phyloP scores from a whole-genome alignment of 1,140 invertebrate genomes.

The Micrasema minimum region DNA sequence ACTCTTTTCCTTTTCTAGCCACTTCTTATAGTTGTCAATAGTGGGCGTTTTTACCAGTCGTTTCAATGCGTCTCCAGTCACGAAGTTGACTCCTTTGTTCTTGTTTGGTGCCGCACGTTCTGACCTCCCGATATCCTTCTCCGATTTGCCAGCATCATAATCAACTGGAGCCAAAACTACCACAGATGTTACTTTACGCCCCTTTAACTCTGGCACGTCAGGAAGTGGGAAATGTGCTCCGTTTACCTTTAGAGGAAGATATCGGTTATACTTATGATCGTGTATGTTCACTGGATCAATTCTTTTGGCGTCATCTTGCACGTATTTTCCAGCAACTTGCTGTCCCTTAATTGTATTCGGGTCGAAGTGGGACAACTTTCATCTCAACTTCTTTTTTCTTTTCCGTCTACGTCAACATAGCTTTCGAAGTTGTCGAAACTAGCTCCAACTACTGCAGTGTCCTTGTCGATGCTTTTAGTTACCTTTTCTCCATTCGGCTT shows the following conservation, averaged over 20 bases:
- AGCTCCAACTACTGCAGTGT: conserved; percentile 63
- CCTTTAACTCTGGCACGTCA: conserved; percentile 76
- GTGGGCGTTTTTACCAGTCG: conserved; percentile 79
- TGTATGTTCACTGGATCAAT: conserved; percentile 79
- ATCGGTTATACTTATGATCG: conserved; percentile 81
- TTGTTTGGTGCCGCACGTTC: conserved; percentile 63
- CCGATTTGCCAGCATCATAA: conserved; percentile 68
- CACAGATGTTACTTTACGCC: conserved; percentile 81
- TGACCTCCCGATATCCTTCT: conserved; percentile 56
- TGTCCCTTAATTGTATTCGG: conserved; percentile 78
- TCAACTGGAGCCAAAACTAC: conserved; percentile 84
- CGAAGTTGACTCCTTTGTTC: conserved; percentile 70
- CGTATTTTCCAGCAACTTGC: conserved; percentile 76
- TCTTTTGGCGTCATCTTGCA: conserved; percentile 77
- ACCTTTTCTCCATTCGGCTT: conserved; percentile 71
- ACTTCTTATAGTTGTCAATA: conserved; percentile 80
- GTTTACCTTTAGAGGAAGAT: conserved; percentile 83
- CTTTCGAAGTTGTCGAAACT: conserved; percentile 60
- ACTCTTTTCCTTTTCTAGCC: conserved; percentile 79
- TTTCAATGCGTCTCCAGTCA: conserved; percentile 78
- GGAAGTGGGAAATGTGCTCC: conserved; percentile 86
- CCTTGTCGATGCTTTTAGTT: conserved; percentile 58
- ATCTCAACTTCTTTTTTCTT: conserved; percentile 77
- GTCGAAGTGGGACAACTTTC: conserved; percentile 85
- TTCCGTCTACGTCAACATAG: conserved; percentile 63